A percentile compares a stretch with the other conserved stretches of the same genome.
phyloP scores from a whole-genome alignment of 2,888 invertebrate genomes.

The Philhelius pedissequus region DNA sequence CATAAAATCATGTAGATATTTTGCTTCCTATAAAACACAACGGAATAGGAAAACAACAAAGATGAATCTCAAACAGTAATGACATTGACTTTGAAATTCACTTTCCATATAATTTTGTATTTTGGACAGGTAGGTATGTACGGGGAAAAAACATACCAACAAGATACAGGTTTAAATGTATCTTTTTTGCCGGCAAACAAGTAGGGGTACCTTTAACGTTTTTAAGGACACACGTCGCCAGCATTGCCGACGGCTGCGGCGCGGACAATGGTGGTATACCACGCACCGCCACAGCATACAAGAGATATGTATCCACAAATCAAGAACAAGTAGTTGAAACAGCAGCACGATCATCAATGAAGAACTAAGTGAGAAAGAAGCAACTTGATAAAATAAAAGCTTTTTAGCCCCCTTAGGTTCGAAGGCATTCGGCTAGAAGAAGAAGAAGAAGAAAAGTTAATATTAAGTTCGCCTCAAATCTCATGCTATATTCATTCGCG shows the following conservation, averaged over 20 bases:
- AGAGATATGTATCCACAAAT: background rate
- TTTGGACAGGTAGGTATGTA: background rate
- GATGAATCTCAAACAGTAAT: conserved; percentile 46
- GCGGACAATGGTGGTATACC: too few species aligned
- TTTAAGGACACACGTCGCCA: conserved; percentile 53
- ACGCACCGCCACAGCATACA: background rate
- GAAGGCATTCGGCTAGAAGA: background rate
- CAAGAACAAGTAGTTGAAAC: background rate
- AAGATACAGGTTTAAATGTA: conserved; percentile 34
- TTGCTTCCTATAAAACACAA: conserved; percentile 50
- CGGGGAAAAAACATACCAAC: conserved; percentile 1
- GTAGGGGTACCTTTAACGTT: conserved; percentile 58
- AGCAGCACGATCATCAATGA: background rate
- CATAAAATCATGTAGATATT: too few species aligned
- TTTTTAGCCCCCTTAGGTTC: conserved; percentile 6
- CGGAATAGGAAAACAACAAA: conserved; percentile 14
- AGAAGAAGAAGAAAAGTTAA: conserved; percentile 48
- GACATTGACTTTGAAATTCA: conserved; percentile 69
- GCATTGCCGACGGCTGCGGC: too few species aligned
- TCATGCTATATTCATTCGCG: conserved; percentile 55
- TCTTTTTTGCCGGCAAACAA: conserved; percentile 39
- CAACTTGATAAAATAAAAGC: conserved; percentile 24
- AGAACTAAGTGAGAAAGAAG: conserved; percentile 21
- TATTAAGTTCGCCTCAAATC: conserved; percentile 59
- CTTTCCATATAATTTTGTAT: conserved; percentile 37